These are phyloP conservation scores for Eunapius fragilis DNA, from an alignment of 37 sponge, comb jelly and placozoan species.

Conservation along the genomic window DNA sequence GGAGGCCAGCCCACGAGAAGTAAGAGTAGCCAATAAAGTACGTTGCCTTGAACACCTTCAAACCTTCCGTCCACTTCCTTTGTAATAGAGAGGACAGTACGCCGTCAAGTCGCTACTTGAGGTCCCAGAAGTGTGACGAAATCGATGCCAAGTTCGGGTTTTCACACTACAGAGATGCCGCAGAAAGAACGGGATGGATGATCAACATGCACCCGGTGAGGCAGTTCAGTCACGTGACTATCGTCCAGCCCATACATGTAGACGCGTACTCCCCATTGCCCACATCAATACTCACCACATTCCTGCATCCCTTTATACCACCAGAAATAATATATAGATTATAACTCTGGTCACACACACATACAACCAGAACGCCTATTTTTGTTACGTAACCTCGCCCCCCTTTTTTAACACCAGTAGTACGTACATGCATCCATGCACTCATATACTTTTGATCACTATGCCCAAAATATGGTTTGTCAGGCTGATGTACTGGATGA, in stretches of 20 bases:
- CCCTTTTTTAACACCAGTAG: too few relatives aligned
- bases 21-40: neutral
- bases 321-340: too few relatives aligned
- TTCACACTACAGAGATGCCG: conserved; percentile 64
- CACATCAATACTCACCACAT: too few relatives aligned
- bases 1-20: neutral
- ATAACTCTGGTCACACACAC: too few relatives aligned
- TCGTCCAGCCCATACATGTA: neutral
- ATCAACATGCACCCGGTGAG: conserved; percentile 98
- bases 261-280: too few relatives aligned
- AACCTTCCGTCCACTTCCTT: too few relatives aligned
- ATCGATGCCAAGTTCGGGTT: conserved; percentile 90
- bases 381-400: too few relatives aligned
- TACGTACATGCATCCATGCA: too few relatives aligned
- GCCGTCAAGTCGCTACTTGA: conserved; percentile 43
- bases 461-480: too few relatives aligned
- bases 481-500: conserved; percentile 92
- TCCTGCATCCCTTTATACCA: neutral
- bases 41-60: too few relatives aligned
- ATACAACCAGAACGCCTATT: neutral
- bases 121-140: conserved; percentile 70
- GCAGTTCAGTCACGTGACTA: conserved; percentile 6
- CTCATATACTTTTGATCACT: too few relatives aligned
- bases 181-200: conserved; percentile 84
- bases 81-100: conserved; percentile 47